Conservation (phyloP, 23 tunicate genomes). For the Trididemnum nubilum region DNA sequence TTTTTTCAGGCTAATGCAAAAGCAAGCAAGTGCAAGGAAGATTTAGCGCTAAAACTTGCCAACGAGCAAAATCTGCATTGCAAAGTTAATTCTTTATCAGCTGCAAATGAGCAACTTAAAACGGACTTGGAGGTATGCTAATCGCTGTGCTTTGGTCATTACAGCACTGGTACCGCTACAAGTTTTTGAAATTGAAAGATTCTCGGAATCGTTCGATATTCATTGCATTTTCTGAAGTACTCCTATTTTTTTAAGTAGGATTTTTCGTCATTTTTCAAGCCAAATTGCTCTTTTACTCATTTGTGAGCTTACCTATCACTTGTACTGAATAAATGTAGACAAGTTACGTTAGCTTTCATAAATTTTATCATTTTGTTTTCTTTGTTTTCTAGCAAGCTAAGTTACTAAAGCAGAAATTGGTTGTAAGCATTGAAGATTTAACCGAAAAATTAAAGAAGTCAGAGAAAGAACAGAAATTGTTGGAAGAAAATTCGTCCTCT, state of each 20-base stretch:
- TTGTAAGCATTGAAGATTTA: conserved; percentile 28
- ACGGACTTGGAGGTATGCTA: not conserved
- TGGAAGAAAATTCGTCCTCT: conserved; percentile 1
- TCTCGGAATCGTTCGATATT: too few species aligned
- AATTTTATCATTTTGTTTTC: too few species aligned
- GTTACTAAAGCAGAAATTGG: not conserved
- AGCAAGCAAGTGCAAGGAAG: not conserved
- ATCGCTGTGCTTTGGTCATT: too few species aligned
- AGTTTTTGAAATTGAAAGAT: too few species aligned
- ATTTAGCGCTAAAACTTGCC: not conserved
- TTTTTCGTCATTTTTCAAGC: too few species aligned
- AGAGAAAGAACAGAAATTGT: conserved; percentile 5
- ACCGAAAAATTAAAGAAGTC: conserved; percentile 13
- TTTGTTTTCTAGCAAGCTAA: conserved; percentile 2
- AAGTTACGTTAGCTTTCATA: too few species aligned
- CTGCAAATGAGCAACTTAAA: not conserved
- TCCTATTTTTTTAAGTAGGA: too few species aligned
- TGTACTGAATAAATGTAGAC: too few species aligned
- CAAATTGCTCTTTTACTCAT: too few species aligned
- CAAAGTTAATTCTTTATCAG: not conserved
- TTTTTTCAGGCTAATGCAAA: not conserved
- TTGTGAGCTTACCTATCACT: too few species aligned
- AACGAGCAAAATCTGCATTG: not conserved
- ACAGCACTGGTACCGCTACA: too few species aligned
- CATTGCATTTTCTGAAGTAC: too few species aligned